Evolutionary conservation across 1,140 invertebrate genomes (phyloP), one percentile per base, ranked within the genome.

Genomic region (Pseudobourletiella spinata): DNA sequence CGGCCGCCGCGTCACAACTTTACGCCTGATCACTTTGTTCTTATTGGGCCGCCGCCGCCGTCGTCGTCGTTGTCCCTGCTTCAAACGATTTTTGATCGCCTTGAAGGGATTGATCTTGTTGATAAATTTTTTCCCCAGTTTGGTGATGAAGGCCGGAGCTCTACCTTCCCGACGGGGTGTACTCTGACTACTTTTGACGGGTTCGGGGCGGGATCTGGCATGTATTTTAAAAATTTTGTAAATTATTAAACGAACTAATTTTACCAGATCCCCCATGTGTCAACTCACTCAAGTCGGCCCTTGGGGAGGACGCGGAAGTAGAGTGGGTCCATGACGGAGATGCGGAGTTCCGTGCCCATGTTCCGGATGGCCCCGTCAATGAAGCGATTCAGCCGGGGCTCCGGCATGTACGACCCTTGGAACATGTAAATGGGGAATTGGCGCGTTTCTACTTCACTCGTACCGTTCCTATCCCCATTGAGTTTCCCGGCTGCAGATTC

Each of bases 361-460:
- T 71, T 71, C 29, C 61, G 39, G 22, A 71, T 42, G 3, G 64
- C 67, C 39, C 69, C 69, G 26, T 71, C 69, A 15, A 71, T 65
- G 55, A 69, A 71, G 4, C 60, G 48, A 48, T 71, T 69, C 28
- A 71, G 63, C 20, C 69, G 18, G 0, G 69, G 67, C 39, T 71
- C 69, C 35, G 66, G 50, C 6, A 65, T 16, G 56, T 71, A 71
- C 39, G 67, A 64, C 18, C 69, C 69, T 62, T 71, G 69, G 32
- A 69, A 71, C 30, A 71, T 25, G 60, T 71, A 68, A 24, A 69
- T 55, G 1, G 63, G 14, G n/a, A 68, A 51, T 39, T 65, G 64
- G 3, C 67, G 44, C 18, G 22, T 65, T 51, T 64, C 58, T 15
- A n/a, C n/a, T n/a, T n/a, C n/a, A n/a, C n/a, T n/a, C n/a, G 15